Evolutionary conservation across 2,888 invertebrate species (phyloP).

Genomic region (Nasonovia ribisnigri): DNA sequence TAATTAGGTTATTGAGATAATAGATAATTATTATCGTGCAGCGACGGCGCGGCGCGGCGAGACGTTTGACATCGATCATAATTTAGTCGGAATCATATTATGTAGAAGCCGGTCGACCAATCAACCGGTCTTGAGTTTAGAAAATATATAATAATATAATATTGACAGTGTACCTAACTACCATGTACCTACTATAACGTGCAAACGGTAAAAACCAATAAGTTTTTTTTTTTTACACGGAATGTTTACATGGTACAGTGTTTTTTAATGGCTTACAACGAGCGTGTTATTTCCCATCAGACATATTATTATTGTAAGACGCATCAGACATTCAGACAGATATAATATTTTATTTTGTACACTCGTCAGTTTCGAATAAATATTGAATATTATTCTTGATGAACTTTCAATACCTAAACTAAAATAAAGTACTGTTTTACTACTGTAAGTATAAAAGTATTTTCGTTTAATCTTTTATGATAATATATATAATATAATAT

Average conservation of each 20-base stretch:
- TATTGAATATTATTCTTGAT: not conserved
- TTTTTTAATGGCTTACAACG: not conserved
- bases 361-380: not conserved
- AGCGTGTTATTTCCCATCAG: not conserved
- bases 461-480: not conserved
- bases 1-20: not conserved
- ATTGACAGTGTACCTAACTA: slow-evolving; percentile 1
- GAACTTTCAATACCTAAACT: not conserved
- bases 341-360: not conserved
- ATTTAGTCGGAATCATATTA: not conserved
- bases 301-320: not conserved
- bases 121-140: not conserved
- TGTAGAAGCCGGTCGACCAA: not conserved
- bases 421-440: not conserved
- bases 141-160: not conserved
- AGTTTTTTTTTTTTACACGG: not conserved
- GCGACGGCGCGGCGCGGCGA: not conserved
- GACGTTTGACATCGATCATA: slow-evolving; percentile 7
- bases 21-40: not conserved
- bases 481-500: not conserved
- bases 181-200: not conserved
- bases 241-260: not conserved
- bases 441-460: not conserved
- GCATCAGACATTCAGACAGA: no score
- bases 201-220: not conserved